Evolutionary conservation across 2,113 vertebrate species (phyloP).

Genomic region (Epinephelus moara): DNA sequence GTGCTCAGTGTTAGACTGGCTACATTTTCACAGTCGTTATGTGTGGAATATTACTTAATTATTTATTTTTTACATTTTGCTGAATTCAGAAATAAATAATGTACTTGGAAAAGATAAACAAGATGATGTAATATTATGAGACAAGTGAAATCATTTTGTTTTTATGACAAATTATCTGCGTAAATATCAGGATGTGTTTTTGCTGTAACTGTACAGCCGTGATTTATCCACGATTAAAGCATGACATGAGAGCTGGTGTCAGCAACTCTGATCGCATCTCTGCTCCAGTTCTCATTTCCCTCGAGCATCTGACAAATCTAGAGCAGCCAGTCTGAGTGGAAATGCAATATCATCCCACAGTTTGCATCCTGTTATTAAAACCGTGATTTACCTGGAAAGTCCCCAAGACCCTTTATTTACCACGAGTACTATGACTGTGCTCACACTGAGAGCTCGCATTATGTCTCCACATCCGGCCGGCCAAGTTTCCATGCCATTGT

Average conservation of each 20-base stretch:
- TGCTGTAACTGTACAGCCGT: conserved; percentile 13
- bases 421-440: not conserved
- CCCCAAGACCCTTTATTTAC: not conserved
- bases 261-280: conserved; percentile 56
- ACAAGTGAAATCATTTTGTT: not conserved
- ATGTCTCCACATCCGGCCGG: conserved; percentile 13
- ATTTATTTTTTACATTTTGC: not conserved
- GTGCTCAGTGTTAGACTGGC: too few species aligned
- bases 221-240: conserved; percentile 18
- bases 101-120: not conserved
- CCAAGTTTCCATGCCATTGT: conserved; percentile 33
- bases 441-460: not conserved
- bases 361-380: conserved; percentile 51
- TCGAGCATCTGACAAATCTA: conserved; percentile 41
- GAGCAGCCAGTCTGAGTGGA: conserved; percentile 39
- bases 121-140: conserved; percentile 7
- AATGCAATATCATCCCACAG: not conserved
- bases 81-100: not conserved
- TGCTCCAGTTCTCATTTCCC: conserved; percentile 56
- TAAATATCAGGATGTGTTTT: conserved; percentile 18
- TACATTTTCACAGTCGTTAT: not conserved
- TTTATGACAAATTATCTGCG: conserved; percentile 5
- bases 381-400: conserved; percentile 37
- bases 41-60: not conserved
- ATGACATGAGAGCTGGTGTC: conserved; percentile 44